Base-by-base conservation (phyloP, 2,888 invertebrate genomes). In the Callinectes sapidus region DNA sequence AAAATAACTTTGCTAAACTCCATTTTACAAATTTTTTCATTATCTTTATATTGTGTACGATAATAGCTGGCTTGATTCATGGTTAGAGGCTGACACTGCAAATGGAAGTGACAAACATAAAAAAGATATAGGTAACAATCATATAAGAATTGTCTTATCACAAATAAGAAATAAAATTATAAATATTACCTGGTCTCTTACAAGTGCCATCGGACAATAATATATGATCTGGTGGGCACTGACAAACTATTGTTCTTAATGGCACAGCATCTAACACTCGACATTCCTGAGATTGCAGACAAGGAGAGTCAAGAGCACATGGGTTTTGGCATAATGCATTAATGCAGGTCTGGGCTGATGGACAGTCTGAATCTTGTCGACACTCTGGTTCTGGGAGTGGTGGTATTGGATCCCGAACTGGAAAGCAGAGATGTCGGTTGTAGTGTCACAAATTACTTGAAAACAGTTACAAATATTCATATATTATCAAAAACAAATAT, bases 341-440 rank as follows among this genome's bases (percentile, higher is more conserved):
- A 71, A 95, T 94, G 89, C 95, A 95, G 39, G 95, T 95, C 61
- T 95, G 92, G 32, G 95, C 94, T 71, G 95, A 95, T 8, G 95
- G 95, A 95, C 95, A 95, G 92, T 95, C 95, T 35, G 91, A 54
- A 81, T 95, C 95, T 61, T 90, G 87, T 14, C 93, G 94, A 90
- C 95, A 95, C 28, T 95, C 95, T 35, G 97, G 97, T 95, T 97
- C 97, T 95, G 97, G 97, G n/a, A 97, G 97, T 96, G 23, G 96
- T 95, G 97, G 97, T n/a, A 97, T 97, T 96, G 23, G 96, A 96
- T 94, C 97, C 71, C 90, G 66, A 61, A 86, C 92, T 92, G 90
- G 6, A 81, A 48, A 85, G 81, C 5, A 81, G 8, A 71, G 71
- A 28, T 13, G 71, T 90, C 14, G 10, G n/a, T 13, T n/a, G 1